Base-by-base conservation (phyloP, 2,113 vertebrate species). In the Hiodon alosoides region DNA sequence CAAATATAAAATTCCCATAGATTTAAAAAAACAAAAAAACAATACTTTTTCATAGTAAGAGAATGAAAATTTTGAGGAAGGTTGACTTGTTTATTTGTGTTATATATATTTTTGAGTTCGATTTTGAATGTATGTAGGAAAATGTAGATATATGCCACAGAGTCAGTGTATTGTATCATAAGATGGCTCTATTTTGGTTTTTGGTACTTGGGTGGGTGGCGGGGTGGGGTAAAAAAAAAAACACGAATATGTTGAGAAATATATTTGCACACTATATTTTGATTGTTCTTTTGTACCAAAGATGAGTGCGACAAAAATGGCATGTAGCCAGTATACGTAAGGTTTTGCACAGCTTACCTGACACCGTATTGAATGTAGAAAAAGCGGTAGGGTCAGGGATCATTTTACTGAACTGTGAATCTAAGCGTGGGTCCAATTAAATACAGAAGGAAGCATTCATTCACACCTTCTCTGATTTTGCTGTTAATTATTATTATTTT, bases 281-380 rank as follows among this genome's bases (percentile, higher is more conserved):
- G 89, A 90, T 91, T 91, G 88, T 90, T 90, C 83, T 91, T 98
- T 98, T 98, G 95, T 99, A 99, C 97, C 97, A 99, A 99, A 99
- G 97, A 99, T 94, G 95, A 97, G 97, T 98, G 95, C 94, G 96
- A 98, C 93, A 94, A 96, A 95, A 91, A 95, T 94, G 95, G 96
- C 95, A 76, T 93, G 94, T 93, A 96, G 97, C 97, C 97, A 96
- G 96, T 96, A 92, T 94, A 95, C 95, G 96, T 96, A 97, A 97
- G 96, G 96, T 96, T 98, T 99, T 99, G 97, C 96, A 98, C 97
- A 99, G 97, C 95, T 98, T 97, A 95, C 90, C 93, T 95, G 94
- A 98, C 93, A 96, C 96, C 95, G 95, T 96, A 98, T 92, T 98
- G 97, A 99, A 99, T 99, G 97, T 99, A 99, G 95, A 92, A 93